phyloP scores from a whole-genome alignment of 2,888 invertebrate genomes.

The Heliconius sara region DNA sequence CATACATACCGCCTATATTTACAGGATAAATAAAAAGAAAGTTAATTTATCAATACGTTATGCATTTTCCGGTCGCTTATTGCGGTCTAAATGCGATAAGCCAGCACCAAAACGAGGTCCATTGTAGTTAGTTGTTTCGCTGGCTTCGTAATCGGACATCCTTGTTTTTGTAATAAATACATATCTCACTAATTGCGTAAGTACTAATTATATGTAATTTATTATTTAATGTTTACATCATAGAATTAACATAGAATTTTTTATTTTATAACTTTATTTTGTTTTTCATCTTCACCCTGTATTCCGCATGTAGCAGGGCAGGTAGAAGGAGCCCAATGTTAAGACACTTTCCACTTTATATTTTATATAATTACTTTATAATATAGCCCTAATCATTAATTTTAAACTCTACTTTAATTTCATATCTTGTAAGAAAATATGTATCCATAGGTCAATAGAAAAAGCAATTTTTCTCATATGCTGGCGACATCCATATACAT shows the following conservation, averaged over 20 bases:
- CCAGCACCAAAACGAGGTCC: background rate
- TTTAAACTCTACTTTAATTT: background rate
- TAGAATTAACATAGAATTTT: background rate
- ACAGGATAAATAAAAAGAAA: background rate
- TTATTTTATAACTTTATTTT: background rate
- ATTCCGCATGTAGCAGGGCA: background rate
- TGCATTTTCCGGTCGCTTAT: background rate
- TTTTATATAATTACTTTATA: background rate
- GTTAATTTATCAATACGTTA: background rate
- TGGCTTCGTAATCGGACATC: constrained; percentile 23
- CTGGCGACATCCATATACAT: constrained; percentile 37
- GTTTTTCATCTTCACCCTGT: background rate
- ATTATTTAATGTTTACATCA: background rate
- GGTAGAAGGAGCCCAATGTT: background rate
- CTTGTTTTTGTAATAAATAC: constrained; percentile 28
- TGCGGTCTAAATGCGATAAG: background rate
- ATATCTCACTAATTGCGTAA: constrained; percentile 12
- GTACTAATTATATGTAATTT: constrained; percentile 5
- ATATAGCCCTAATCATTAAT: background rate
- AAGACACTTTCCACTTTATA: background rate
- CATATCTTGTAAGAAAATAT: background rate
- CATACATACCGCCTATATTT: background rate
- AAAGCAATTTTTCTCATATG: constrained; percentile 41
- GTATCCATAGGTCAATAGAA: constrained; percentile 26
- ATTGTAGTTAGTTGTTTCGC: constrained; percentile 12